Percentiles rank a stretch among this genome's conserved stretches.
Evolutionary conservation across 2,888 invertebrate species (phyloP).

Genomic region (Drosophila helvetica): DNA sequence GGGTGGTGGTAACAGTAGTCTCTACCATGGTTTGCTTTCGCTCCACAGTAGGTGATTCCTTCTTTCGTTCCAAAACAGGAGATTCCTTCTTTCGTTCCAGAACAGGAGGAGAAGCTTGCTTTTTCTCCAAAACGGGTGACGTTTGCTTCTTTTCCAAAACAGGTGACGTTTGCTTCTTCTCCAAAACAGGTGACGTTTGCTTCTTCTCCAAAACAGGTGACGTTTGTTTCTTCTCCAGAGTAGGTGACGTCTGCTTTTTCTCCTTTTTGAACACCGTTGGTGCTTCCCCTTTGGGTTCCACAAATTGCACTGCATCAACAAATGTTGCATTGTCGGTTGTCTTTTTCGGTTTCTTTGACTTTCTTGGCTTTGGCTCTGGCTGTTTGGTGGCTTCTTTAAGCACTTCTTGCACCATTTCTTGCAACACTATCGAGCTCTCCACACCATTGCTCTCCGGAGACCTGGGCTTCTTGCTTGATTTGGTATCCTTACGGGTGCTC

Average conservation of each 20-base stretch:
- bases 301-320: not conserved
- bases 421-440: slow-evolving; percentile 42
- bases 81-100: not conserved
- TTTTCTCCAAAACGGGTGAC: too few species aligned
- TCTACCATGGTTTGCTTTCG: slow-evolving; percentile 17
- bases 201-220: not conserved
- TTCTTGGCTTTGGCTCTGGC: slow-evolving; percentile 64
- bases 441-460: slow-evolving; percentile 58
- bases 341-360: slow-evolving; percentile 60
- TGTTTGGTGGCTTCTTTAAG: slow-evolving; percentile 47
- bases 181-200: slow-evolving; percentile 5
- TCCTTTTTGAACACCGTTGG: slow-evolving; percentile 38
- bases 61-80: slow-evolving; percentile 55
- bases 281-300: slow-evolving; percentile 17
- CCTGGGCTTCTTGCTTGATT: slow-evolving; percentile 47
- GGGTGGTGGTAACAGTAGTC: slow-evolving; percentile 15
- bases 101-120: slow-evolving; percentile 6
- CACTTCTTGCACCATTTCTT: not conserved
- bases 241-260: slow-evolving; percentile 64
- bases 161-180: not conserved
- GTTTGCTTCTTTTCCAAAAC: too few species aligned
- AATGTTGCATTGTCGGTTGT: slow-evolving; percentile 29
- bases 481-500: slow-evolving; percentile 61
- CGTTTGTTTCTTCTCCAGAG: too few species aligned
- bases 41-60: slow-evolving; percentile 49